These are phyloP conservation scores for Todiramphus chloris DNA, from an alignment of 2,113 vertebrate genomes.

Conservation along the genomic window DNA sequence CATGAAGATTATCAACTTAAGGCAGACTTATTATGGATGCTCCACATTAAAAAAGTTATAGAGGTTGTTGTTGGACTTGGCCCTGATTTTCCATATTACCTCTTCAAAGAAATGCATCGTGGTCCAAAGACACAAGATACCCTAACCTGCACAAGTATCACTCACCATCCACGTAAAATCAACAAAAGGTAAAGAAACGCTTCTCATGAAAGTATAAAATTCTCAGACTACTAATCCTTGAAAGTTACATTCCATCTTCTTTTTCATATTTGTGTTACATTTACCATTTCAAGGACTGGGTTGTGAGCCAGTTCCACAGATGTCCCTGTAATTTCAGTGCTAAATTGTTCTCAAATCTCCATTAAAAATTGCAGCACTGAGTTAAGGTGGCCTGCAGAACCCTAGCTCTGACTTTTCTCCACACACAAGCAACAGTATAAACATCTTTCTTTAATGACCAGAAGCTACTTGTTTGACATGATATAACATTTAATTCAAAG, in stretches of 20 bases:
- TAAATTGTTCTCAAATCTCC: not conserved
- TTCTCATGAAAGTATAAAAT: not conserved
- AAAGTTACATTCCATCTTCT: not conserved
- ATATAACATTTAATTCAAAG: conserved; percentile 23
- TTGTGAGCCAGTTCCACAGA: not conserved
- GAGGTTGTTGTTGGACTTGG: not conserved
- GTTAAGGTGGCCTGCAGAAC: not conserved
- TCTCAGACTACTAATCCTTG: not conserved
- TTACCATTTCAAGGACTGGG: not conserved
- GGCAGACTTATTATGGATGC: not conserved
- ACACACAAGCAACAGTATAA: not conserved
- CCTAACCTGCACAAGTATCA: not conserved
- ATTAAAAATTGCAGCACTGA: not conserved
- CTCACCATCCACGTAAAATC: not conserved
- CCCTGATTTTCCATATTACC: not conserved
- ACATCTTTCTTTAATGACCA: not conserved
- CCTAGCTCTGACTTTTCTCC: not conserved
- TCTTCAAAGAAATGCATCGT: not conserved
- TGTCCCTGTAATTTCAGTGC: not conserved
- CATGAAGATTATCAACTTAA: not conserved
- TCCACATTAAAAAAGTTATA: not conserved
- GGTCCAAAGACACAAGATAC: not conserved
- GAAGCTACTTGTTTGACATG: conserved; percentile 3
- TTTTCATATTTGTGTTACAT: not conserved
- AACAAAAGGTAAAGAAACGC: not conserved